These are phyloP conservation scores for Nomia melanderi DNA, from an alignment of 1,140 invertebrate genomes.

Conservation along the genomic window DNA sequence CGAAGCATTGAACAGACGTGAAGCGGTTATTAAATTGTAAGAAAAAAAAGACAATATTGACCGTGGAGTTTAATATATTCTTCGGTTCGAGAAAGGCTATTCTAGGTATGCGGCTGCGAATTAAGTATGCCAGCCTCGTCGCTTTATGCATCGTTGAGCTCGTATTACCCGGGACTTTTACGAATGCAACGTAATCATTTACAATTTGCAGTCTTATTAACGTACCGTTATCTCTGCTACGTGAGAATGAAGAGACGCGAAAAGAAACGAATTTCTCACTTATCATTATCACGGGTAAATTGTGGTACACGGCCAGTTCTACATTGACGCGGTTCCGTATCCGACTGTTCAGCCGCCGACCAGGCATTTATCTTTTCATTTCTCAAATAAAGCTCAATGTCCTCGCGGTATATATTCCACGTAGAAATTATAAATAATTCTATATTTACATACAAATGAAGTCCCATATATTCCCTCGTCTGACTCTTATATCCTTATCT, in stretches of 20 bases:
- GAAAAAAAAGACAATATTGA: background rate
- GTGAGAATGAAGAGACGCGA: conserved; percentile 18
- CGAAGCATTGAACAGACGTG: too few relatives aligned
- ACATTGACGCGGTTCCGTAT: background rate
- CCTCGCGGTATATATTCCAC: too few relatives aligned
- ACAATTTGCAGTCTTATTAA: conserved; percentile 22
- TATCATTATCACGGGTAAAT: conserved; percentile 5
- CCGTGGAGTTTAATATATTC: background rate
- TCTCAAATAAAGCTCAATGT: background rate
- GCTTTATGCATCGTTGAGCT: conserved; percentile 18
- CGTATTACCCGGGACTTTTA: conserved; percentile 24
- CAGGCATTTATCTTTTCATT: background rate
- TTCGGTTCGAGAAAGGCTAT: background rate
- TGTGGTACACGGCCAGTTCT: conserved; percentile 2
- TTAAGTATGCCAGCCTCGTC: conserved; percentile 14
- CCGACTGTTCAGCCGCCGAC: background rate
- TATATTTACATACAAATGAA: too few relatives aligned
- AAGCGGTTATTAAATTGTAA: background rate
- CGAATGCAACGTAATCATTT: conserved; percentile 15
- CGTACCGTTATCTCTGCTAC: conserved; percentile 23
- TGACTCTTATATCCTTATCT: too few relatives aligned
- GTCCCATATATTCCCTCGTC: too few relatives aligned
- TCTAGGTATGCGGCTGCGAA: background rate
- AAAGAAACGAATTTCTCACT: background rate
- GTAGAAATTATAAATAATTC: too few relatives aligned